Evolutionary conservation across 2,888 invertebrate species (phyloP).

Genomic region (Melolontha melolontha): DNA sequence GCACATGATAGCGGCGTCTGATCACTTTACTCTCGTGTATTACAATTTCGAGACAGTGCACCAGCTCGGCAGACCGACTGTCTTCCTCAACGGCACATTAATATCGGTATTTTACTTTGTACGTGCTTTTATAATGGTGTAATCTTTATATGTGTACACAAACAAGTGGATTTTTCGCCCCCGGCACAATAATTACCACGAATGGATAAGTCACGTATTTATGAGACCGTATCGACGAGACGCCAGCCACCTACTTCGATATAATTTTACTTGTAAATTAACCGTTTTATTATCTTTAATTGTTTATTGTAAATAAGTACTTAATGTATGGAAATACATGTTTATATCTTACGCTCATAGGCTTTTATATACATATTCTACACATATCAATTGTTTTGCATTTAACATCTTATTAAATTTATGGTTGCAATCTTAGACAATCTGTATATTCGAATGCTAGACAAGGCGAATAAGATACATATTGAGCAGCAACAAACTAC

Average conservation of each 20-base stretch:
- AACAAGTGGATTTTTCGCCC: constrained; percentile 18
- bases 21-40: constrained; percentile 12
- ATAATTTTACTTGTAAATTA: constrained; percentile 11
- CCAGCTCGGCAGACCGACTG: constrained; percentile 32
- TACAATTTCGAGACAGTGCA: constrained; percentile 5
- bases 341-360: too few species aligned
- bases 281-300: constrained; percentile 25
- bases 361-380: too few species aligned
- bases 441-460: too few species aligned
- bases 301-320: not conserved
- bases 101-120: constrained; percentile 20
- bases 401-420: too few species aligned
- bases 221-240: constrained; percentile 21
- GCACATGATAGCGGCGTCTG: constrained; percentile 36
- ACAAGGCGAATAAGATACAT: too few species aligned
- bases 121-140: too few species aligned
- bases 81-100: constrained; percentile 33
- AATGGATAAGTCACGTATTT: constrained; percentile 22
- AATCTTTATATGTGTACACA: not conserved
- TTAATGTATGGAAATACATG: too few species aligned
- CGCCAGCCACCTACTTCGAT: constrained; percentile 14
- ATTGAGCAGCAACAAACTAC: too few species aligned
- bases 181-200: constrained; percentile 3
- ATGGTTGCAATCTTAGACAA: too few species aligned
- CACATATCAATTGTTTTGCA: too few species aligned